Base-by-base conservation (phyloP, 2,888 invertebrate species). In the Meta bourneti region DNA sequence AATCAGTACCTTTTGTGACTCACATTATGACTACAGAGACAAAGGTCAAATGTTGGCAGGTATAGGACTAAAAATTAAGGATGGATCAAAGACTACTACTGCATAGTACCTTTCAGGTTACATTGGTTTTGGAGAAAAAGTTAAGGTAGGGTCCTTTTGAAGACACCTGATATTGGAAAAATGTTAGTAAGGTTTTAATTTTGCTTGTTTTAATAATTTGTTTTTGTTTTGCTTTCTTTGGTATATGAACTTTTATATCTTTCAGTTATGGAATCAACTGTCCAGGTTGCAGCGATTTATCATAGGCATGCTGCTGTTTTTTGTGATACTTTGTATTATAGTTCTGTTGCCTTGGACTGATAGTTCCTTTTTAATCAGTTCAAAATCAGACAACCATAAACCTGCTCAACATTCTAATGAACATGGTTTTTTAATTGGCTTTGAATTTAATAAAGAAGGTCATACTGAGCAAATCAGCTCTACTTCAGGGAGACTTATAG, bases 211-310 rank as follows among this genome's bases (percentile, higher is more conserved):
- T 34, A n/a, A 34, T 34, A 48, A 61, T 52, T 54, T 51, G n/a
- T 19, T 11, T 82, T 16, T 48, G 4, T 13, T 20, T 52, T 75
- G 16, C 52, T 74, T 48, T 49, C 8, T 49, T 49, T 7, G 16
- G 49, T 69, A 11, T 48, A 7, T 70, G 11, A 11, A 49, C 13
- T 0, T 48, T 19, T 71, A 52, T 83, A 11, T 72, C 70, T 92
- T 91, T 6, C 72, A 92, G 92, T 52, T 89, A 16, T 92, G 92
- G 92, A 92, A 92, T 85, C 92, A 92, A 71, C 78, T 92, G 20
- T 92, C 92, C 82, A 89, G 89, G 34, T 70, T 92, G 16, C 92
- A 92, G 54, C 81, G 92, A 6, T 92, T 89, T 70, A 89, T 92
- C n/a, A 90, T 90, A n/a, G 75, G 61, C 52, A 87, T 90, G 86